Evolutionary conservation across 2,888 invertebrate species (phyloP), one percentile per base, ranked within the genome.

Genomic region (Terebella lapidaria): DNA sequence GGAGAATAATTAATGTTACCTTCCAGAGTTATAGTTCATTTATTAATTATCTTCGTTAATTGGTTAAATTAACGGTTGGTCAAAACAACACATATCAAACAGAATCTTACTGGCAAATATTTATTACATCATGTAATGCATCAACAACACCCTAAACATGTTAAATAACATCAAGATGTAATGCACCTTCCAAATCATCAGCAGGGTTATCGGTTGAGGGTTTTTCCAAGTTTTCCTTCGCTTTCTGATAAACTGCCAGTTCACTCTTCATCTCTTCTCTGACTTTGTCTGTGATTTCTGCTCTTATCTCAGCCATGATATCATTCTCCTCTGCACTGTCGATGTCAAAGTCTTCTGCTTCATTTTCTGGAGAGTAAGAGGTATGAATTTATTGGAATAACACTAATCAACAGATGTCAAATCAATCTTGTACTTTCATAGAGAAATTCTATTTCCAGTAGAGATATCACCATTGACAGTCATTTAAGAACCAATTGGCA

Each of bases 291-390:
- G 68, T 71, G 49, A 78, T 75, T 62, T 78, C 77, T 52, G 68
- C 70, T 56, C 68, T 69, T 22, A 78, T 78, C 59, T 73, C 74
- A 56, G 70, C 70, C 63, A 78, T 70, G 3, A 78, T 69, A 56
- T 71, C 73, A 28, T 68, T 69, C 60, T 78, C 77, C 60, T 78
- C 78, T 24, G 78, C 78, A 70, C 74, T 75, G 58, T 72, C 72
- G 30, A 78, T 67, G 45, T 72, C 73, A 18, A 59, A n/a, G 24
- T 57, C 51, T 20, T 51, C 51, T 26, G 49, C 10, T 24, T 20
- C 15, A 49, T 20, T 22, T 20, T 22, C 49, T 49, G 49, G n/a
- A 35, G 10, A 35, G n/a, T n/a, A 35, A 15, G n/a, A 35, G n/a
- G 42, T 49, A 22, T 20, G 22, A 49, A 49, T 10, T 49, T 15